Evolutionary conservation across 2,888 invertebrate species (phyloP), one percentile per base, ranked within the genome.

Genomic region (Drosophila birchii): DNA sequence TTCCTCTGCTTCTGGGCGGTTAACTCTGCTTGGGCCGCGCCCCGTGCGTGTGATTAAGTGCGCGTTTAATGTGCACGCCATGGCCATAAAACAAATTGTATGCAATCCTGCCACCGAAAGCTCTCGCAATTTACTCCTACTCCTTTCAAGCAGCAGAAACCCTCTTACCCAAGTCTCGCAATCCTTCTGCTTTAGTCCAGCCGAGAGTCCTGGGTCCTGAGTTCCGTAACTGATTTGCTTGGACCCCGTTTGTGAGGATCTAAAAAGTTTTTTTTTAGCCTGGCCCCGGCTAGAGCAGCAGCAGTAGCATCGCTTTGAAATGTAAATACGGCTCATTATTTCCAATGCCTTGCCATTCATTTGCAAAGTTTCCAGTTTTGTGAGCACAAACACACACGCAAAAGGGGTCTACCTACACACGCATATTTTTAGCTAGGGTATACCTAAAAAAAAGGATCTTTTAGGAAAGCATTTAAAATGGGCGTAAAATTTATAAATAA

Each of bases 291-390:
- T 23, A 3, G 23, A 3, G 5, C 4, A 29, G 29, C 29, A 29
- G 29, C 29, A 29, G 29, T 8, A 72, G 58, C 54, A 72, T 54
- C 51, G 81, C 83, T 86, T 86, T 86, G 81, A 87, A 86, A 86
- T 86, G 88, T 86, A 87, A 86, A 87, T 86, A 83, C 81, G 63
- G 69, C 88, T 86, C 85, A 87, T 86, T 87, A 88, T 83, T 87
- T 88, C 68, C 76, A 72, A 81, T 86, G 78, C 78, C 72, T 63
- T 57, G 86, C 73, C 75, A 86, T 84, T 84, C 78, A 81, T 86
- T 84, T 78, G 76, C 78, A 71, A 67, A 80, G 79, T 73, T 80
- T 79, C 41, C 62, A 80, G 55, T 64, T 70, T 70, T 56, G 16
- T 16, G 23, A 45, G 26, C 45, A 45, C 16, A 45, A 45, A 45